phyloP scores from a whole-genome alignment of 2,888 invertebrate genomes.

The Scelioninae gen. 2 region DNA sequence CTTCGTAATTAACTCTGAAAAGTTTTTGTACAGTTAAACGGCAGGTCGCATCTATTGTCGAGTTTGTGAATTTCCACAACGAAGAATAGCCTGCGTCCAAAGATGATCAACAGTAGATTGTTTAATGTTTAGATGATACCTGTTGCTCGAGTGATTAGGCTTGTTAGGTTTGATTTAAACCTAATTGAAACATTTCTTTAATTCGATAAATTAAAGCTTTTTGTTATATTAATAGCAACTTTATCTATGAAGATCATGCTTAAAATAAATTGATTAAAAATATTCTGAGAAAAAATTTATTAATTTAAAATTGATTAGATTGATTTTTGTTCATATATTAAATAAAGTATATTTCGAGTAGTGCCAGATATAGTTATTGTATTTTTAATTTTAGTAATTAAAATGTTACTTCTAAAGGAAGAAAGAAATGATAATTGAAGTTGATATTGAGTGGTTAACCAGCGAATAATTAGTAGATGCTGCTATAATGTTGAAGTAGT shows the following conservation, averaged over 20 bases:
- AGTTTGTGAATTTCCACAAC: constrained; percentile 36
- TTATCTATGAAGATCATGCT: no score
- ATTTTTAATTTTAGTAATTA: no score
- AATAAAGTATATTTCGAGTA: no score
- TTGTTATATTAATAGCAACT: no score
- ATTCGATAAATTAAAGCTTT: background rate
- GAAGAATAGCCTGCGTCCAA: constrained; percentile 20
- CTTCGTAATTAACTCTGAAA: constrained; percentile 34
- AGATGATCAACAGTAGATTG: constrained; percentile 33
- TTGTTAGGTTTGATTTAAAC: background rate
- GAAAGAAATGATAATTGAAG: no score
- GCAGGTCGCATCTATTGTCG: constrained; percentile 33
- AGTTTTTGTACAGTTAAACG: constrained; percentile 46
- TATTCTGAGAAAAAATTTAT: no score
- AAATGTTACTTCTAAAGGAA: no score
- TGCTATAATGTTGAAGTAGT: constrained; percentile 2
- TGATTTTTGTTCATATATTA: no score
- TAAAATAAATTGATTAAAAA: no score
- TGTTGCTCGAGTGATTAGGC: background rate
- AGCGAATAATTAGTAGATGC: constrained; percentile 15
- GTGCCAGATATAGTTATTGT: no score
- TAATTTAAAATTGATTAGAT: no score
- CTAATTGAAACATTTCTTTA: background rate
- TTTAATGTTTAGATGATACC: constrained; percentile 11
- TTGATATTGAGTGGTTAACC: no score